Base-by-base conservation (phyloP, 2,113 vertebrate species). In the Lampris incognitus region DNA sequence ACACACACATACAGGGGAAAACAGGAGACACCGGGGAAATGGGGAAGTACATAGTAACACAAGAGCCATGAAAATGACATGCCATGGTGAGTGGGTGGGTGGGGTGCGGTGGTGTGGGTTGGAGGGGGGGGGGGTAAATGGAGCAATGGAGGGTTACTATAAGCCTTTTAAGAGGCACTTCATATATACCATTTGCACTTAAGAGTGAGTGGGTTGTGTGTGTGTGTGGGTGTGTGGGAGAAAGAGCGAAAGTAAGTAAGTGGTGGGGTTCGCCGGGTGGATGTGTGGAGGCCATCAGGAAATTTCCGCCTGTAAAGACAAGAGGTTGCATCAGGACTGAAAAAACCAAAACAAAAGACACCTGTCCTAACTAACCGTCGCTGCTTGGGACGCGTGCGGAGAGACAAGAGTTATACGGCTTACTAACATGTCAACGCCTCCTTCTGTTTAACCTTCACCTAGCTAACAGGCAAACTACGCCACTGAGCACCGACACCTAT, bases 151-250 rank as follows among this genome's bases (percentile, higher is more conserved):
- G 65, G 61, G 73, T 37, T 74, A 56, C 70, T 1, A 11, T 72
- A 72, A 66, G 56, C 78, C 73, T 81, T 85, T 71, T 75, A 81
- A 46, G 66, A 81, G 52, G 68, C 70, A 50, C 79, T 82, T 85
- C 68, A 66, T 74, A 69, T 77, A 60, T 51, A 65, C 61, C 79
- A 66, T 85, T 86, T 82, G 67, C 65, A 74, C 70, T 77, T 81
- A 72, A 24, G 68, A 74, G 63, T 70, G 39, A 69, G 64, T 68
- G 65, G 8, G 63, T 67, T 44, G 64, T 79, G 60, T 76, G 60
- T 11, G 24, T 55, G 49, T 69, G 49, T 57, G 39, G 39, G 11
- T 70, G 54, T 70, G 41, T 24, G 68, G 44, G 44, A 7, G 1
- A 7, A 2, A 7, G 44, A 24, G 24, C 24, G 24, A 24, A 24